Percentiles rank a stretch among this genome's conserved stretches.
These are phyloP conservation scores for Argynnis bischoffii DNA, from an alignment of 2,888 invertebrate genomes.

Conservation along the genomic window DNA sequence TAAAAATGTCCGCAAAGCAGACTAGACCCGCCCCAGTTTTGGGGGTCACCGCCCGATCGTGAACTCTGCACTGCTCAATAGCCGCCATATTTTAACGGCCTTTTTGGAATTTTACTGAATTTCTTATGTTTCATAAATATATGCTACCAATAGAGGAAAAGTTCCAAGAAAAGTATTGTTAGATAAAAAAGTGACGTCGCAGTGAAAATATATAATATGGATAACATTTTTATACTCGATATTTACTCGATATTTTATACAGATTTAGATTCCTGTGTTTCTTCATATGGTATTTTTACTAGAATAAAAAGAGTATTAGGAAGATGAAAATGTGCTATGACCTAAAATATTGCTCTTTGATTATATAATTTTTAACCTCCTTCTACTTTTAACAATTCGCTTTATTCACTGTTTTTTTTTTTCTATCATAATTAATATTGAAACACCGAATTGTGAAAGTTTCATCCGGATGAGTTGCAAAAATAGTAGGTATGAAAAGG, in stretches of 20 bases:
- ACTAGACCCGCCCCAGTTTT: conserved; percentile 69
- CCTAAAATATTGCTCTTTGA: conserved; percentile 1
- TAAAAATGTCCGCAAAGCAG: conserved; percentile 50
- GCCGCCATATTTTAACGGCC: conserved; percentile 40
- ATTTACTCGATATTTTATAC: no score
- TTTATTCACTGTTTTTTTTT: conserved; percentile 1
- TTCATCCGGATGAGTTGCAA: conserved; percentile 30
- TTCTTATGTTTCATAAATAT: conserved; percentile 1
- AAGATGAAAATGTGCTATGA: not conserved
- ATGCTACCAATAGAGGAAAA: not conserved
- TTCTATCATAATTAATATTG: conserved; percentile 18
- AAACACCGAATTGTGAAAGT: conserved; percentile 24
- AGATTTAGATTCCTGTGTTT: no score
- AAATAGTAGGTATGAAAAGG: conserved; percentile 29
- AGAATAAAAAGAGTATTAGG: not conserved
- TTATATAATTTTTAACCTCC: not conserved
- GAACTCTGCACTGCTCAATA: conserved; percentile 63
- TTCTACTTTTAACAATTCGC: not conserved
- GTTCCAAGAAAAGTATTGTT: no score
- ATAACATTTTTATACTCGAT: no score
- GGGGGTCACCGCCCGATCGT: conserved; percentile 76
- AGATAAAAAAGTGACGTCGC: no score
- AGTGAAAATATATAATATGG: no score
- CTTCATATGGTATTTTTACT: no score
- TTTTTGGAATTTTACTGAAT: conserved; percentile 36